Conservation (phyloP, 2,888 invertebrate genomes). For the Allacma fusca region DNA sequence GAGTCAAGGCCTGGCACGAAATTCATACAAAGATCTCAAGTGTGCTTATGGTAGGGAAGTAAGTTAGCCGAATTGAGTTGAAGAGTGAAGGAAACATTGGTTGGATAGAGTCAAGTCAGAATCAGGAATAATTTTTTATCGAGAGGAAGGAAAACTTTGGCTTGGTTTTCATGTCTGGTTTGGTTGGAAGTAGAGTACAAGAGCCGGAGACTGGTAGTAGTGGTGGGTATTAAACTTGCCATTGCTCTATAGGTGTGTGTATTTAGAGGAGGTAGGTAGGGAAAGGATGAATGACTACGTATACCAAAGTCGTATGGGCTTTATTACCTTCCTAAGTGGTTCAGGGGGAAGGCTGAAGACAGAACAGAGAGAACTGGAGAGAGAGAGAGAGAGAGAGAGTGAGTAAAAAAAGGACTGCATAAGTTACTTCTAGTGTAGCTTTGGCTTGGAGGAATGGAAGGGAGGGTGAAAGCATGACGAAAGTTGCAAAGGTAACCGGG, state of each 20-base stretch:
- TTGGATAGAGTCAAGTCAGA: constrained; percentile 46
- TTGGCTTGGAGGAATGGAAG: not conserved
- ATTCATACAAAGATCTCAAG: too few relatives aligned
- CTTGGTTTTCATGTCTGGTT: constrained; percentile 40
- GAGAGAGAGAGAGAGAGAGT: constrained; percentile 43
- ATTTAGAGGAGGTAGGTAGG: not conserved
- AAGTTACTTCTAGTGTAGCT: not conserved
- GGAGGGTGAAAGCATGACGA: constrained; percentile 38
- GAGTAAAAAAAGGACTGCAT: constrained; percentile 9
- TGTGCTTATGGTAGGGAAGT: too few relatives aligned
- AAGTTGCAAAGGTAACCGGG: constrained; percentile 54
- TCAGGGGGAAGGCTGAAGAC: constrained; percentile 34
- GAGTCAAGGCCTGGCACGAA: too few relatives aligned
- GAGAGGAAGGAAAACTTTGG: constrained; percentile 48
- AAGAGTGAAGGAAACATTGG: constrained; percentile 45
- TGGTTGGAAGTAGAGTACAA: constrained; percentile 6
- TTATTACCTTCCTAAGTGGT: constrained; percentile 50
- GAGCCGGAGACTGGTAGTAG: not conserved
- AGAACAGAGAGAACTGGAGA: constrained; percentile 39
- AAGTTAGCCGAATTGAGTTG: constrained; percentile 34
- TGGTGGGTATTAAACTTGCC: not conserved
- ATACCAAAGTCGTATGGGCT: constrained; percentile 33
- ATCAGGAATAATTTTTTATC: constrained; percentile 51
- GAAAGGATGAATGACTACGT: constrained; percentile 26
- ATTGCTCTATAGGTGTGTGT: not conserved